Conservation (phyloP, 2,797 vertebrate species). For the Acanthopagrus latus region DNA sequence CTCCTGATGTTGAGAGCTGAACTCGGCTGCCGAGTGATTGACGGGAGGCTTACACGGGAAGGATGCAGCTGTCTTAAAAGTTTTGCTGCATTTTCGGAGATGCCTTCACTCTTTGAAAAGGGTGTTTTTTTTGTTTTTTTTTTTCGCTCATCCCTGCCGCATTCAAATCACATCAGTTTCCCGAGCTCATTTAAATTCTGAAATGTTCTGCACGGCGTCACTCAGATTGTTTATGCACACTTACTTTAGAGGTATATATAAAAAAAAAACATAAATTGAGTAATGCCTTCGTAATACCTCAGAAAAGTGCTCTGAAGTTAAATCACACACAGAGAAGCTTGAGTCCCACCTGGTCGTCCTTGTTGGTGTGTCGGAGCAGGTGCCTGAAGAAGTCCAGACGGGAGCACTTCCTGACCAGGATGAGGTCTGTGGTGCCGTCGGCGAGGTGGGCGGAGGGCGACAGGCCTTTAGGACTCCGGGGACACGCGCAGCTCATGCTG, state of each 20-base stretch:
- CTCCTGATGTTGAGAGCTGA: constrained; percentile 33
- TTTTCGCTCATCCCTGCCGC: constrained; percentile 9
- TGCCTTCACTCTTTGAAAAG: constrained; percentile 4
- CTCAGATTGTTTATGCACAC: not conserved
- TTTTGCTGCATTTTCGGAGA: constrained; percentile 6
- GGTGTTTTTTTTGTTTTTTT: constrained; percentile 8
- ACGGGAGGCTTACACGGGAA: constrained; percentile 13
- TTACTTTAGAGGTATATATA: not conserved
- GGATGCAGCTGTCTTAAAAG: constrained; percentile 7
- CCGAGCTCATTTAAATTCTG: constrained; percentile 3
- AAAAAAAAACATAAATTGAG: not conserved
- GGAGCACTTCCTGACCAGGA: constrained; percentile 95
- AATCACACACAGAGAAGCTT: not conserved
- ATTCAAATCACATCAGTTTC: constrained; percentile 20
- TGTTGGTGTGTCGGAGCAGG: constrained; percentile 93
- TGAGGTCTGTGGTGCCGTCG: constrained; percentile 94
- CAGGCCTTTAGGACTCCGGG: constrained; percentile 92
- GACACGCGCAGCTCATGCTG: constrained; percentile 95
- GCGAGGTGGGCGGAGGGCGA: constrained; percentile 95
- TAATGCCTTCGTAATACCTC: not conserved
- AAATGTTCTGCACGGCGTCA: not conserved
- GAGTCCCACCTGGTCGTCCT: constrained; percentile 91
- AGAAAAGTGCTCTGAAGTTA: not conserved
- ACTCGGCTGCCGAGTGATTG: constrained; percentile 33
- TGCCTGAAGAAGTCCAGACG: constrained; percentile 92